These are phyloP conservation scores for Marisa cornuarietis DNA, from an alignment of 1,140 invertebrate species.

Conservation along the genomic window DNA sequence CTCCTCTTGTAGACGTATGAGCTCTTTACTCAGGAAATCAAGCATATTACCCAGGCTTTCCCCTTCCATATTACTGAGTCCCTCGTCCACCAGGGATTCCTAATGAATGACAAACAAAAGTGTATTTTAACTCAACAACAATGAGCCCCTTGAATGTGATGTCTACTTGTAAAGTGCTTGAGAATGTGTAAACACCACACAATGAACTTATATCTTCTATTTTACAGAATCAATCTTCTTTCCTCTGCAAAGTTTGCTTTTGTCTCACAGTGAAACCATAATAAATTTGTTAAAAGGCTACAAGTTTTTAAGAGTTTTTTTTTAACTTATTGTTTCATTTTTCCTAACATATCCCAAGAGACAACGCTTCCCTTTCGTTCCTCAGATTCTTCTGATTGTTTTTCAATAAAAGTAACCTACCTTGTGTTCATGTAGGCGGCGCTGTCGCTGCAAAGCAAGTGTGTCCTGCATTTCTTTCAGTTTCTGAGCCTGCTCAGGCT, in stretches of 20 bases:
- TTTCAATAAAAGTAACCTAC: constrained; percentile 31
- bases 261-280: too few species aligned
- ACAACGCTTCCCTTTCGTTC: not conserved
- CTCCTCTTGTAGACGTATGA: constrained; percentile 77
- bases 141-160: too few species aligned
- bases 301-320: not conserved
- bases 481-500: constrained; percentile 62
- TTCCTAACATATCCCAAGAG: not conserved
- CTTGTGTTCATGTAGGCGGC: constrained; percentile 63
- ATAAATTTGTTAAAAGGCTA: too few species aligned
- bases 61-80: constrained; percentile 69
- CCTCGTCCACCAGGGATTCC: constrained; percentile 63
- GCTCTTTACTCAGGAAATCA: constrained; percentile 80
- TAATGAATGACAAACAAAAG: constrained; percentile 23
- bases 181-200: too few species aligned
- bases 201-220: too few species aligned
- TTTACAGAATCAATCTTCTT: too few species aligned
- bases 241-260: too few species aligned
- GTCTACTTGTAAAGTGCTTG: too few species aligned
- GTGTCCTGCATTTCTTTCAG: constrained; percentile 67
- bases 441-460: constrained; percentile 65
- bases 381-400: not conserved
- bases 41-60: constrained; percentile 73
- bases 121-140: too few species aligned
- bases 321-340: not conserved